Base-by-base conservation (phyloP, 1,140 invertebrate genomes). In the Lerema accius region DNA sequence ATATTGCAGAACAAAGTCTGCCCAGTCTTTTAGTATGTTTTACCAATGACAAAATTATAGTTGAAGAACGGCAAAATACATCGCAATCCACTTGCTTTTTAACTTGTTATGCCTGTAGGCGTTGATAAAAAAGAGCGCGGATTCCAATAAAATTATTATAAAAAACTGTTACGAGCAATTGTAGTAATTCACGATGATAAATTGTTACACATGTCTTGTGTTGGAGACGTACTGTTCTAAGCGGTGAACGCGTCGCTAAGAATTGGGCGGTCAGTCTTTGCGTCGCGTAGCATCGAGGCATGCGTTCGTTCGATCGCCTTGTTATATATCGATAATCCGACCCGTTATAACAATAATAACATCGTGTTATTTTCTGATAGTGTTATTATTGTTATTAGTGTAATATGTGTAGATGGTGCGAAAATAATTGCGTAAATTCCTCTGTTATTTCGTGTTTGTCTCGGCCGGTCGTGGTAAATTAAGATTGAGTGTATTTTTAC, bases 241-340 rank as follows among this genome's bases (percentile, higher is more conserved):
- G 39, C 62, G 58, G 55, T 60, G 40, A 39, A 59, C 28, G 45
- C 40, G 58, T 43, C 69, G 73, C 62, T 56, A 72, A 67, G 70
- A 78, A 75, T 78, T 76, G 71, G 74, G 67, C 69, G 76, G 76
- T 63, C 76, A 82, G 81, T 82, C 69, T 67, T 60, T 68, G 49
- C 69, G 69, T 51, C 79, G 82, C 69, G 65, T 75, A 78, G 70
- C 71, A 76, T 62, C 74, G 71, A 50, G 67, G 78, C 73, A 56
- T 68, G 79, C 73, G 74, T 76, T 60, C 35, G 64, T 49, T 46
- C 26, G 61, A 53, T 51, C 56, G 51, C 46, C 45, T 28, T 60
- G 50, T 59, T 42, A 63, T 60, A 14, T 40, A 56, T 43, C 39
- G 51, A 43, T 56, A 28, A 56, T 15, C 28, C 1, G 28, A 9